Conservation (phyloP, 1,140 invertebrate genomes). For the Pachypeltis micranthus region DNA sequence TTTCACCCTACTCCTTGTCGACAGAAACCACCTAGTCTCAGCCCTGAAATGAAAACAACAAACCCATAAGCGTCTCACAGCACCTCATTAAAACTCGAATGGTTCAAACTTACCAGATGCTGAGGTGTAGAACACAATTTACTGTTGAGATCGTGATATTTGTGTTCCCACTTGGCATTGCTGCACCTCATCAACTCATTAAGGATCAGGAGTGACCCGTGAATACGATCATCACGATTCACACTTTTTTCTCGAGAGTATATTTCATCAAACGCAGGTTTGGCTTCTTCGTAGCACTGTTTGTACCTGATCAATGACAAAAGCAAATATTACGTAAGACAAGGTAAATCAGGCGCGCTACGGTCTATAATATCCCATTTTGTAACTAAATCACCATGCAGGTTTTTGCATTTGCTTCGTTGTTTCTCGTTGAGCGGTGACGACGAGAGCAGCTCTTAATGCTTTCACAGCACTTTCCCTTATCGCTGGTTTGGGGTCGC, state of each 20-base stretch:
- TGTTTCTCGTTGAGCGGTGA: constrained; percentile 88
- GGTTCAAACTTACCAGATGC: constrained; percentile 5
- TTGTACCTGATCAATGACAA: constrained; percentile 42
- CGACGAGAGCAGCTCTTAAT: constrained; percentile 78
- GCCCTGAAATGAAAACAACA: not conserved
- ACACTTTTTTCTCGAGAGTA: constrained; percentile 59
- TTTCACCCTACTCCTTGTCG: no score
- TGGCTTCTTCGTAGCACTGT: constrained; percentile 83
- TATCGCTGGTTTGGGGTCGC: constrained; percentile 84
- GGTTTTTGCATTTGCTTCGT: constrained; percentile 79
- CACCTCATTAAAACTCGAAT: not conserved
- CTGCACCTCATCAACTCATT: constrained; percentile 90
- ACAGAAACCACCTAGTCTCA: no score
- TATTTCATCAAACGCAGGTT: constrained; percentile 57
- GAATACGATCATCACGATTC: constrained; percentile 78
- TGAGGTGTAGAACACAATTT: constrained; percentile 12
- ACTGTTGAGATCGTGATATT: constrained; percentile 51
- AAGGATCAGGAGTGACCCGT: constrained; percentile 83
- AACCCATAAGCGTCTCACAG: not conserved
- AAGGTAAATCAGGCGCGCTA: no score
- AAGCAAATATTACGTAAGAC: no score
- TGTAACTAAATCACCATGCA: constrained; percentile 48
- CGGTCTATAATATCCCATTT: no score
- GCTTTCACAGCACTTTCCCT: constrained; percentile 87
- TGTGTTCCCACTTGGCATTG: constrained; percentile 76